These are phyloP conservation scores for Garrulus glandarius DNA, from an alignment of 2,797 vertebrate genomes.

Conservation along the genomic window DNA sequence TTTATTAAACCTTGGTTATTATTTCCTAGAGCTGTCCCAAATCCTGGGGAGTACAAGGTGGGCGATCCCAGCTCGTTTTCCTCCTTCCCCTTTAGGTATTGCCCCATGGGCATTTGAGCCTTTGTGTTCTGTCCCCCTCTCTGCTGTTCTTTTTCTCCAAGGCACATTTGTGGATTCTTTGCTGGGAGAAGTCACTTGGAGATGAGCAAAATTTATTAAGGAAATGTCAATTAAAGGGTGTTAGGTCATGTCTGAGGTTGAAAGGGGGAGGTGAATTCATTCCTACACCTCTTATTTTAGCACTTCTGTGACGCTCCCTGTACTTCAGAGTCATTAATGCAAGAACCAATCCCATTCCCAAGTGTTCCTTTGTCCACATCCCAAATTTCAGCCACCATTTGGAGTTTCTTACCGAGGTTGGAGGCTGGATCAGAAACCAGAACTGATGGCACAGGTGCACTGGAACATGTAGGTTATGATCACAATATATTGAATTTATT, in stretches of 20 bases:
- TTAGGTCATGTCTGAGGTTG: background rate
- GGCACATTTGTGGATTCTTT: background rate
- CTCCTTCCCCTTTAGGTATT: background rate
- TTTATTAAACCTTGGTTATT: background rate
- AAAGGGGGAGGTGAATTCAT: background rate
- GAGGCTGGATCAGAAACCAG: background rate
- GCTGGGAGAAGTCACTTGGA: background rate
- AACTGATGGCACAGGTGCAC: background rate
- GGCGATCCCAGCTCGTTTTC: background rate
- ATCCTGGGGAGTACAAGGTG: background rate
- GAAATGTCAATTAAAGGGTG: background rate
- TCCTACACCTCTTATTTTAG: background rate
- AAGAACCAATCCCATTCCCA: background rate
- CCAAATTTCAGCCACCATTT: background rate
- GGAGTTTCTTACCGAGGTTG: background rate
- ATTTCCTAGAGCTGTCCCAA: background rate
- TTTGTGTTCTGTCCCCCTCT: background rate
- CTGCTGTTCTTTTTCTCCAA: background rate
- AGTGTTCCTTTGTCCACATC: background rate
- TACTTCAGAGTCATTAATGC: background rate
- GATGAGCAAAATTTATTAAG: background rate
- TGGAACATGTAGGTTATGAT: fast-evolving
- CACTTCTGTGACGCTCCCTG: background rate
- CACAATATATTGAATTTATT: background rate
- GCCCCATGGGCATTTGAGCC: fast-evolving